These are phyloP conservation scores for Anarhynchus alexandrinus DNA, from an alignment of 2,113 vertebrate genomes.

Conservation along the genomic window DNA sequence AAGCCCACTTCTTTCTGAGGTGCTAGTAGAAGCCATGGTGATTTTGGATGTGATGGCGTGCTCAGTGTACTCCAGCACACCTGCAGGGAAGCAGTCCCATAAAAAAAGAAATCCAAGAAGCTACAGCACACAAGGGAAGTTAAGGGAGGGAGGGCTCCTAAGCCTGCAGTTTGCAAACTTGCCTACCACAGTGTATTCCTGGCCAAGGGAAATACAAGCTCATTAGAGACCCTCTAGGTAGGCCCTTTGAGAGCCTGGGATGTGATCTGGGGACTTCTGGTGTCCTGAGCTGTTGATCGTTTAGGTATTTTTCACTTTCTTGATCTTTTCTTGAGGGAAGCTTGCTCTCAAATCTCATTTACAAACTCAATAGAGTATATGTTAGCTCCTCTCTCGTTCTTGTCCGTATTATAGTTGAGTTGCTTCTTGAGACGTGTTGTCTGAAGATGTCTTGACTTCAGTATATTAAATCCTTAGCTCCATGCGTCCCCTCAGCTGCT, in stretches of 20 bases:
- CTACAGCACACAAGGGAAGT: neutral
- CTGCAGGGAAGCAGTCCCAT: neutral
- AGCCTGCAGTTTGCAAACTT: neutral
- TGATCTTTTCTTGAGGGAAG: neutral
- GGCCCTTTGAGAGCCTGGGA: neutral
- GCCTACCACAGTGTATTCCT: neutral
- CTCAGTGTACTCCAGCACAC: neutral
- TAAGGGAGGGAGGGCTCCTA: neutral
- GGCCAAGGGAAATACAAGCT: neutral
- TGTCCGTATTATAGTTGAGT: neutral
- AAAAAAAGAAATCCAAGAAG: neutral
- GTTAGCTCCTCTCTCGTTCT: neutral
- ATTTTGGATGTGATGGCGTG: neutral
- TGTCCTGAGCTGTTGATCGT: neutral
- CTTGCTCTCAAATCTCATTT: neutral
- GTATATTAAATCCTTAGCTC: neutral
- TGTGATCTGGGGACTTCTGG: neutral
- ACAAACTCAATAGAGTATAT: fast-evolving
- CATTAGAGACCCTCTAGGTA: neutral
- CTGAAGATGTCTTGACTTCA: neutral
- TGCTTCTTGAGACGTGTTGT: neutral
- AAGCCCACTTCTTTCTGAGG: neutral
- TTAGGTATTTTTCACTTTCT: neutral
- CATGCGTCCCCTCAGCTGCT: neutral
- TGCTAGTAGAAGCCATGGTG: neutral